Base-by-base conservation (phyloP, 2,888 invertebrate genomes). In the Trichacis sp. region DNA sequence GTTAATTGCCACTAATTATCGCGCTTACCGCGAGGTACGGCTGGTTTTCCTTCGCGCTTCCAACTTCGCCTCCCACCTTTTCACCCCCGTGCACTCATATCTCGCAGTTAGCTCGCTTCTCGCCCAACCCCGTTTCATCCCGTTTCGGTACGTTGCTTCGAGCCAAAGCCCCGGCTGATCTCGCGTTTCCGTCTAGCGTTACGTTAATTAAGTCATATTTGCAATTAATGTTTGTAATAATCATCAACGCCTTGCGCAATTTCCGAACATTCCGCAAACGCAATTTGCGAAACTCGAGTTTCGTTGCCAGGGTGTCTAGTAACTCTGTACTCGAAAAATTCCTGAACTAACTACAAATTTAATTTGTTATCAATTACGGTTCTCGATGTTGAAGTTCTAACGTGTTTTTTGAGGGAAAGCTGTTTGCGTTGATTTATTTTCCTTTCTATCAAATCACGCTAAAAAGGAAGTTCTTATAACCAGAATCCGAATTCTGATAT, bases 191-290 rank as follows among this genome's bases (percentile, higher is more conserved):
- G 57, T 64, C 67, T 68, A 57, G 71, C 74, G 76, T 78, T 77
- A 77, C 73, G 77, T 78, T 80, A 81, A 81, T 82, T 79, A 78
- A 82, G 78, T 80, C 79, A 80, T 80, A 81, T 82, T 81, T 79
- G 78, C 76, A 72, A 79, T 82, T 81, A 81, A 82, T 80, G 80
- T 81, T 81, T 80, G 77, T 78, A 75, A 74, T 79, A 76, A 81
- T 81, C 78, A 80, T 77, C 79, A 75, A 76, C 79, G 77, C 75
- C 75, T 80, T 78, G 73, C 77, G 74, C 77, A 67, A 52, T 51
- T 48, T 38, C 63, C 48, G 52, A 64, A 64, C 58, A 54, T 51
- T 62, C 55, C 30, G 53, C 67, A 43, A 60, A 42, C 52, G 59
- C 77, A 77, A 78, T 77, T 73, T 61, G 73, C n/a, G n/a, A n/a